A percentile compares a stretch with the other conserved stretches of the same genome.
phyloP scores from a whole-genome alignment of 2,113 vertebrate species.

The Brachypodius melanocephalos region DNA sequence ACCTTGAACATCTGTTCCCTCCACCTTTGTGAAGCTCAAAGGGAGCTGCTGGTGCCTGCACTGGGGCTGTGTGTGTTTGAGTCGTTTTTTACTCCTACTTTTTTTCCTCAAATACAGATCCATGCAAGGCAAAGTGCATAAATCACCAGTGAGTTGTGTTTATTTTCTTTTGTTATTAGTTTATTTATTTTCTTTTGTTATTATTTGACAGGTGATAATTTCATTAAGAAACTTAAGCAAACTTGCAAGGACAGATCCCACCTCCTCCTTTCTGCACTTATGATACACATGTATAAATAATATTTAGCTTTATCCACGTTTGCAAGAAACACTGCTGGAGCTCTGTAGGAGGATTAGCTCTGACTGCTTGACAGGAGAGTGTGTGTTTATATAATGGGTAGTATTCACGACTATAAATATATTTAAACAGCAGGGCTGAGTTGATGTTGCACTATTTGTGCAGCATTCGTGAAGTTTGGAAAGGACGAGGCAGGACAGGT shows the following conservation, averaged over 20 bases:
- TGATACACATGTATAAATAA: background rate
- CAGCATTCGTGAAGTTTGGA: too few relatives aligned
- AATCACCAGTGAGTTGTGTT: background rate
- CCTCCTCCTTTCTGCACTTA: background rate
- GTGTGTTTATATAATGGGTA: background rate
- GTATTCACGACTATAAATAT: background rate
- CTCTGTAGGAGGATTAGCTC: conserved; percentile 1
- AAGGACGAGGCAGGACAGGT: too few relatives aligned
- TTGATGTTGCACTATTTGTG: too few relatives aligned
- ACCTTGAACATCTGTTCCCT: background rate
- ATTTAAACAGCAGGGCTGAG: background rate
- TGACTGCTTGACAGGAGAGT: background rate
- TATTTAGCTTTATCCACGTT: background rate
- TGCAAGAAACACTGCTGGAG: background rate
- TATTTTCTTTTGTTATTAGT: background rate
- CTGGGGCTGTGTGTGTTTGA: background rate
- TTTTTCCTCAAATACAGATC: background rate
- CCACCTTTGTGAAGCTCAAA: background rate
- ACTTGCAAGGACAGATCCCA: background rate
- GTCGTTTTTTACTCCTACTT: background rate
- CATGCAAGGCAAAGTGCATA: background rate
- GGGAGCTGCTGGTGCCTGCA: background rate
- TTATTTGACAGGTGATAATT: background rate
- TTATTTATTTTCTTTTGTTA: background rate
- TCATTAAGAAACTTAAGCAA: background rate